A percentile compares a stretch with the other conserved stretches of the same genome.
Evolutionary conservation across 1,140 invertebrate genomes (phyloP).

Genomic region (Drosophila sp.): DNA sequence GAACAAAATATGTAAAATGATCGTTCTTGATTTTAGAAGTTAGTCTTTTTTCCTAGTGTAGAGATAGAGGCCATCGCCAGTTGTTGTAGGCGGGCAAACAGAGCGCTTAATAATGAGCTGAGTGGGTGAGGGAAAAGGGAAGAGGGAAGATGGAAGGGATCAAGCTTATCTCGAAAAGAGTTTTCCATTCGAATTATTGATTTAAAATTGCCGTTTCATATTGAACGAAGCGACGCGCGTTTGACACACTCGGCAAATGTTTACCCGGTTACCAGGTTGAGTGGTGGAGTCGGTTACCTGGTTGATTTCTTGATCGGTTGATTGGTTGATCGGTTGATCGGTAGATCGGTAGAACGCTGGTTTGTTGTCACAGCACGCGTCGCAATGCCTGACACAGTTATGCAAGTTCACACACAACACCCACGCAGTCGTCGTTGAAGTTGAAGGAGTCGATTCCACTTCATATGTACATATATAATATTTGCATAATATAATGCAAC

Average conservation of each 20-base stretch:
- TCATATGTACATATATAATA: slow-evolving; percentile 31
- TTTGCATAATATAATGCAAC: slow-evolving; percentile 58
- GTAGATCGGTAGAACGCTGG: too few relatives aligned
- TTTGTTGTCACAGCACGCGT: slow-evolving; percentile 59
- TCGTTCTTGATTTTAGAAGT: too few relatives aligned
- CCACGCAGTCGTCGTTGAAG: slow-evolving; percentile 58
- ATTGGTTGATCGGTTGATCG: slow-evolving; percentile 23
- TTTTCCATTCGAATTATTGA: slow-evolving; percentile 64
- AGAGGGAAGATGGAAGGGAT: neutral
- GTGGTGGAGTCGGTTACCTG: slow-evolving; percentile 14
- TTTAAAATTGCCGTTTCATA: slow-evolving; percentile 53
- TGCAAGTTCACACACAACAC: slow-evolving; percentile 76
- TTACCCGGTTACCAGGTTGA: slow-evolving; percentile 49
- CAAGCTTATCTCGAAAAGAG: slow-evolving; percentile 8
- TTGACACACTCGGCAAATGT: slow-evolving; percentile 82
- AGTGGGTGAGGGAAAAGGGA: neutral
- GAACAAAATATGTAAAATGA: too few relatives aligned
- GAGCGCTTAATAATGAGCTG: neutral
- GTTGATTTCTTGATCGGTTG: slow-evolving; percentile 29
- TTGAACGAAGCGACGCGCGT: slow-evolving; percentile 50
- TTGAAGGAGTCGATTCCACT: slow-evolving; percentile 49
- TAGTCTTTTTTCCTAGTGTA: too few relatives aligned
- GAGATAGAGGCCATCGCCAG: too few relatives aligned
- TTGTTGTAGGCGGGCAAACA: slow-evolving; percentile 38
- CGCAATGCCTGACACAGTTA: slow-evolving; percentile 70